Conservation (phyloP, 2,113 vertebrate species). For the Rhinichthys klamathensis region DNA sequence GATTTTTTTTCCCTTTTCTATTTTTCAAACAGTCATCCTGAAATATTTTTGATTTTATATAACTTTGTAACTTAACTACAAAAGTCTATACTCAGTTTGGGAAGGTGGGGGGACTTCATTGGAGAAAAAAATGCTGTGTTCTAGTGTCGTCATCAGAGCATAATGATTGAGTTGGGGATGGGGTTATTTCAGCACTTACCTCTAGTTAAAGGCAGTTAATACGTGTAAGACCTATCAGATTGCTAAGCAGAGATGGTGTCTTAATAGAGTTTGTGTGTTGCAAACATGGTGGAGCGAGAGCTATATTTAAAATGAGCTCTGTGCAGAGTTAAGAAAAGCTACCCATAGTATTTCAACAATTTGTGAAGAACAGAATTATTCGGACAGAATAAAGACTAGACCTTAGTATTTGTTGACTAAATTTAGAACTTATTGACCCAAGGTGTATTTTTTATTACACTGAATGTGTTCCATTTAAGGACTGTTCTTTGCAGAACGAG, state of each 20-base stretch:
- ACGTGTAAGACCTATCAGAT: slow-evolving; percentile 27
- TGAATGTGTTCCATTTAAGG: not conserved
- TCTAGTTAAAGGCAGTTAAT: slow-evolving; percentile 26
- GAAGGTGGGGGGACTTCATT: not conserved
- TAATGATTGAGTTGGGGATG: not conserved
- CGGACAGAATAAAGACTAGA: not conserved
- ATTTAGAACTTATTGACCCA: not conserved
- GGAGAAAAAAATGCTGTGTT: not conserved
- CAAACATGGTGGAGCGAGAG: slow-evolving; percentile 24
- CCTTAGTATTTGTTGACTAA: not conserved
- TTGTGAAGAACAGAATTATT: not conserved
- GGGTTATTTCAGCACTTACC: slow-evolving; percentile 60
- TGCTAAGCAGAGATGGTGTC: slow-evolving; percentile 44
- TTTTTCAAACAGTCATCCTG: too few species aligned
- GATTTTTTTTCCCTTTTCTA: too few species aligned
- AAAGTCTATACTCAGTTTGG: not conserved
- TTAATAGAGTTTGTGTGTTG: slow-evolving; percentile 50
- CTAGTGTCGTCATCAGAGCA: not conserved
- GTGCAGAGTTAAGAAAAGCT: slow-evolving; percentile 23
- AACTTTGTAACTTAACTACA: not conserved
- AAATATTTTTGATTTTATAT: not conserved
- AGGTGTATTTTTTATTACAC: not conserved
- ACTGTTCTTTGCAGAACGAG: not conserved
- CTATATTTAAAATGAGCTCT: slow-evolving; percentile 34
- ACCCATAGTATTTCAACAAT: not conserved